Base-by-base conservation (phyloP, 2,113 vertebrate species). In the Nyctibius bracteatus region DNA sequence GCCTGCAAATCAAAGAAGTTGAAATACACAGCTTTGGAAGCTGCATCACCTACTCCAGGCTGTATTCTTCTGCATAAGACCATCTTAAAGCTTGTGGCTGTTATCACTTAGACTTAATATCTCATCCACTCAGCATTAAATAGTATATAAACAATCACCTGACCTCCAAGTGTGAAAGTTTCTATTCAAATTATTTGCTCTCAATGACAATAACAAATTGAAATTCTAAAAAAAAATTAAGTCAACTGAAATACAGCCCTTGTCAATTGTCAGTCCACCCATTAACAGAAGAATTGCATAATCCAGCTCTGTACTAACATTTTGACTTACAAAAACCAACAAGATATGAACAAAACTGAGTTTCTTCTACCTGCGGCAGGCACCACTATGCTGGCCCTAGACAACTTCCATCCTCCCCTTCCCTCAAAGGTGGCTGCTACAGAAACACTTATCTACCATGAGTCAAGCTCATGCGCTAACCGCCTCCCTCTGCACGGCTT, bases 391-490 rank as follows among this genome's bases (percentile, higher is more conserved):
- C 43, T 65, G 31, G 35, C 65, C 80, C 73, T 81, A 46, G 35
- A 92, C 77, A 81, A n/a, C 5, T 35, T 77, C 27, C 79, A 62
- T 78, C 46, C 61, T 78, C 47, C 49, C 59, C 39, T 90, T 88
- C 39, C 72, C 54, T 85, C 58, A 66, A 66, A 94, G 63, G 86
- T 72, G 49, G 61, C 83, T 92, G 83, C 88, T 92, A 73, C 16
- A 92, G 72, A 96, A 94, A 78, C 71, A 54, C 54, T 94, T 89
- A 79, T 87, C 70, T 92, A 24, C 62, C 7, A 6, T 96, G 96
- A 95, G 74, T 96, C 94, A 94, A 80, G 58, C 77, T 93, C 91
- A 96, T 88, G 92, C 86, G 81, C 84, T 91, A 80, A 77, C 74
- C 12, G 5, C 82, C 90, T 90, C 87, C 81, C 66, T 81, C 65